Base-by-base conservation (phyloP, 2,113 vertebrate species). In the Anas platyrhynchos region DNA sequence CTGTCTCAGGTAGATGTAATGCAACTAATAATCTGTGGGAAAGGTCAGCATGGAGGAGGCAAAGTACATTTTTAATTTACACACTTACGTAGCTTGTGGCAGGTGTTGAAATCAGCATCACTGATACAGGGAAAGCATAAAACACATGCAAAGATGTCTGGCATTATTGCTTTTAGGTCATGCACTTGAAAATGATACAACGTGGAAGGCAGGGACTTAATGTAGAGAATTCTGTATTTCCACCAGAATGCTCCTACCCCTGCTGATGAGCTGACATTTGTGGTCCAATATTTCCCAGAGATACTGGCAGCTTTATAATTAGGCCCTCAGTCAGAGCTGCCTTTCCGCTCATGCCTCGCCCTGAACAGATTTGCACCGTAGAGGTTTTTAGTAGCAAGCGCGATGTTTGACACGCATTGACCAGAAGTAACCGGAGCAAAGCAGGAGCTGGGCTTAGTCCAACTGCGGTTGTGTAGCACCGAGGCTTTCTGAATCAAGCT, bases 61-160 rank as follows among this genome's bases (percentile, higher is more conserved):
- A 54, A 43, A 65, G 54, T 2, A 36, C 48, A n/a, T 61, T 89
- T 95, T 79, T 93, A 92, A 96, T 89, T 91, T 92, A 54, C 91
- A 78, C 56, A 20, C 34, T 82, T 17, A 0, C 5, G 66, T 84
- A 55, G 86, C 91, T 75, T 11, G 1, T 79, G 84, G 84, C 95
- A 94, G 89, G 78, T 93, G 86, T 73, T 89, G 83, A 65, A 96
- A 25, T 32, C 13, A 48, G 54, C 54, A 50, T 36, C 52, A 14
- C 21, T 2, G 1, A 6, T 6, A 81, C 18, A 58, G n/a, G 50
- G 62, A 89, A 73, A 87, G 17, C 66, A 67, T 17, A 34, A 25
- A 80, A 91, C 63, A 17, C 10, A 6, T 1, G 25, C 41, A 71
- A 73, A 74, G 46, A 13, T 77, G 61, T 95, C 90, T 91, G 85